Base-by-base conservation (phyloP, 2,888 invertebrate species). In the Papilio elwesi region DNA sequence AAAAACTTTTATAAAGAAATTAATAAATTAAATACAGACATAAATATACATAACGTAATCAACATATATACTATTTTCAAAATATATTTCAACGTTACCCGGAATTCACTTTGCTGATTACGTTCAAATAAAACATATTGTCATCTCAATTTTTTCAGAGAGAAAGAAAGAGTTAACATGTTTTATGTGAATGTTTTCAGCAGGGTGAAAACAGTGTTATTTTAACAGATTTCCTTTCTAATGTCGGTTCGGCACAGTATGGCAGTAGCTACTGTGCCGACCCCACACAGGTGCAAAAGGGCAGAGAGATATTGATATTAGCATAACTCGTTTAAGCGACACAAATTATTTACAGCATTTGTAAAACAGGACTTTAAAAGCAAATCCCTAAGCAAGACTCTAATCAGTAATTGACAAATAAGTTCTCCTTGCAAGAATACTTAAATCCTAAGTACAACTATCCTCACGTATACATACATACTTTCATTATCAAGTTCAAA, bases 371-470 rank as follows among this genome's bases (percentile, higher is more conserved):
- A 90, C 85, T 87, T 87, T 82, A 74, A 89, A 91, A 90, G 83
- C 80, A 90, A 91, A 91, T 88, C 86, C 87, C 82, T 88, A 88
- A 86, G 84, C 79, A 85, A 85, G 89, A 87, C 77, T 90, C 93
- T 93, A 93, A 91, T 93, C 90, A 90, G 85, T 93, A 93, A 93
- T 93, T 93, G 93, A 93, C 93, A 91, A 91, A 90, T 92, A 92
- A 92, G 93, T 92, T 89, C 90, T 83, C 85, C 84, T 83, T 88
- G 86, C 85, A 86, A 88, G 83, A 84, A 83, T 84, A 82, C 79
- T 80, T 81, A 81, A 53, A 69, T 73, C 64, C 70, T 74, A 71
- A 73, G 53, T 70, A 70, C 67, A 71, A 74, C 75, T 75, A 70
- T 74, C 74, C 73, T 57, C 66, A 16, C 8, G 55, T 74, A 71